Percentiles rank a stretch among this genome's conserved stretches.
phyloP scores from a whole-genome alignment of 2,888 invertebrate genomes.

The Allygus modestus region DNA sequence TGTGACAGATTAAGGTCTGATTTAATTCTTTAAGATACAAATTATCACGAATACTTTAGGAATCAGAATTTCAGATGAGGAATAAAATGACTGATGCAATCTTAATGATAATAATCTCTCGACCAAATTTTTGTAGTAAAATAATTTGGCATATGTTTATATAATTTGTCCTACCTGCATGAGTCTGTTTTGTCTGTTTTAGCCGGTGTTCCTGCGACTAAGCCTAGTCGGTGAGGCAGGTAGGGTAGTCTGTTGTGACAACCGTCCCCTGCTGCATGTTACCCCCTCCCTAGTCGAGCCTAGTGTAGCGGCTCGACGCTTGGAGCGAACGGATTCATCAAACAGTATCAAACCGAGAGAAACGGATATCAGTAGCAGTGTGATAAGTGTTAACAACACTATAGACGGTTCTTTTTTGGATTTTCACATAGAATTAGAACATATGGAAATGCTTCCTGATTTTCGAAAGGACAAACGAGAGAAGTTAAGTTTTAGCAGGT shows the following conservation, averaged over 20 bases:
- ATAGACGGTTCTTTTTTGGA: conserved; percentile 43
- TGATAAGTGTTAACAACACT: background rate
- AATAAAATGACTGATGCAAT: too few relatives aligned
- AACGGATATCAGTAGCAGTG: background rate
- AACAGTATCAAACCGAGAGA: conserved; percentile 23
- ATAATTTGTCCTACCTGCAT: background rate
- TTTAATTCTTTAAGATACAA: too few relatives aligned
- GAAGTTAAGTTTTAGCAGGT: conserved; percentile 58
- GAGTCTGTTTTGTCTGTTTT: conserved; percentile 70
- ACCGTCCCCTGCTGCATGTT: conserved; percentile 69
- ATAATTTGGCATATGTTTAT: too few relatives aligned
- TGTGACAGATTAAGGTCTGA: too few relatives aligned
- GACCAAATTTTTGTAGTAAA: too few relatives aligned
- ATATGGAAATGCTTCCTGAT: background rate
- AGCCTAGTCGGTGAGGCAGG: conserved; percentile 86
- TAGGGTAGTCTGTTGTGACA: conserved; percentile 81
- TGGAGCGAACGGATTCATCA: conserved; percentile 62
- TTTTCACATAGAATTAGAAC: conserved; percentile 17
- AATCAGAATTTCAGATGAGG: too few relatives aligned
- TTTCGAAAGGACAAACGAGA: conserved; percentile 37
- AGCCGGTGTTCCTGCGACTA: conserved; percentile 89
- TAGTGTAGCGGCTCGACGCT: conserved; percentile 37
- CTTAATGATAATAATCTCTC: too few relatives aligned
- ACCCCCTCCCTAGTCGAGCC: conserved; percentile 73
- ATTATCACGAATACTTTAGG: too few relatives aligned